These are phyloP conservation scores for Apis cerana DNA, from an alignment of 1,140 invertebrate genomes.

Conservation along the genomic window DNA sequence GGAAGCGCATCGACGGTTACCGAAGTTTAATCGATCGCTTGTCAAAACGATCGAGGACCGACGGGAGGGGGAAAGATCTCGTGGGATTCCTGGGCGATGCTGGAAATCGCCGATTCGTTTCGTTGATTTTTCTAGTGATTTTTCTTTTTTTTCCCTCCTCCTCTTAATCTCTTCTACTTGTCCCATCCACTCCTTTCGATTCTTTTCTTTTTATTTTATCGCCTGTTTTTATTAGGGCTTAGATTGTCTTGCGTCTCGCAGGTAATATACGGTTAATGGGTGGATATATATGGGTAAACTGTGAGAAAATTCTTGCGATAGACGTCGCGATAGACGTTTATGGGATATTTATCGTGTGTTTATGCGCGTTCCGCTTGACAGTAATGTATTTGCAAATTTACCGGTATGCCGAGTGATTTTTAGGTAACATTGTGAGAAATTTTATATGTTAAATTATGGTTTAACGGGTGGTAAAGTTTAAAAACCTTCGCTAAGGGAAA, in stretches of 20 bases:
- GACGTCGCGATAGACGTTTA: constrained; percentile 1
- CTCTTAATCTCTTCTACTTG: neutral
- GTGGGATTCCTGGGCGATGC: too few relatives aligned
- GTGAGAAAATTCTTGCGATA: neutral
- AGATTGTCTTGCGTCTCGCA: too few relatives aligned
- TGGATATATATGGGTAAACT: neutral
- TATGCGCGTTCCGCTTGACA: neutral
- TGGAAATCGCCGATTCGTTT: neutral
- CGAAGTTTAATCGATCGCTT: constrained; percentile 19
- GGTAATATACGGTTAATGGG: too few relatives aligned
- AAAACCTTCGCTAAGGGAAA: neutral
- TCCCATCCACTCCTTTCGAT: too few relatives aligned
- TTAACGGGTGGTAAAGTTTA: neutral
- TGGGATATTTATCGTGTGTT: neutral
- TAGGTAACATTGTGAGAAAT: neutral
- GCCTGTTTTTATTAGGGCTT: neutral
- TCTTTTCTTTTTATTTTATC: neutral
- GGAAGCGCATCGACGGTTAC: neutral
- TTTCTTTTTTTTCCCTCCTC: neutral
- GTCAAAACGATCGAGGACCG: constrained; percentile 1
- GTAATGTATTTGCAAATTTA: constrained; percentile 2
- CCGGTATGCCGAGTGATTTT: neutral
- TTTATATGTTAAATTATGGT: neutral
- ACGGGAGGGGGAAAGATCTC: neutral
- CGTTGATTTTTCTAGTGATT: neutral